Base-by-base conservation (phyloP, 2,797 vertebrate species). In the Delichon dasypus region DNA sequence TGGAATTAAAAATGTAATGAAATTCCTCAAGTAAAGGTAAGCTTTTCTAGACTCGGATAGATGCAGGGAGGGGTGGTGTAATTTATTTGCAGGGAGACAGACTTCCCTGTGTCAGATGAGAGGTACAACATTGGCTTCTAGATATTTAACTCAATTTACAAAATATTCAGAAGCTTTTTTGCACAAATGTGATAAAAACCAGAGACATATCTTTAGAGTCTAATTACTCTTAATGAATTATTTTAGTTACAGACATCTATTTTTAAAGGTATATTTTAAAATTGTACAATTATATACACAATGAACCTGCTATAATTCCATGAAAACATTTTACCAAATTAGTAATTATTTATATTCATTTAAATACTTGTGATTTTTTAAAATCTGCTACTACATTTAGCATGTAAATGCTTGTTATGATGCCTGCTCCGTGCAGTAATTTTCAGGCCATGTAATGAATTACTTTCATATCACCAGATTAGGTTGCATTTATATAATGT, bases 381-480 rank as follows among this genome's bases (percentile, higher is more conserved):
- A 72, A 76, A 66, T 65, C 73, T 96, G 85, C 55, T 80, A 20
- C 88, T 65, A 3, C 16, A 86, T 95, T 90, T 87, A 73, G 61
- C 73, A 51, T 30, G 23, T 53, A 74, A 53, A 70, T 77, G 23
- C 42, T 71, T 87, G 66, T 58, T 73, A 85, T 42, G 9, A 53
- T 78, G 85, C 42, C 38, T 70, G 53, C 29, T 78, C 93, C 77
- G 72, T 27, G 8, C 64, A 57, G 64, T 85, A 75, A 91, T 95
- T 96, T 93, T 83, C 85, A 94, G 70, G 36, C 73, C 79, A 77
- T n/a, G 23, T 72, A 80, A 92, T 70, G 21, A 70, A 94, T 89
- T 82, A 50, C 54, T 94, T 96, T 88, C 91, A 93, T 92, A 88
- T 83, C 79, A 71, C 83, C 57, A 65, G 50, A 85, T 92, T 88